These are phyloP conservation scores for Drosophila limbata DNA, from an alignment of 2,888 invertebrate genomes.

Conservation along the genomic window DNA sequence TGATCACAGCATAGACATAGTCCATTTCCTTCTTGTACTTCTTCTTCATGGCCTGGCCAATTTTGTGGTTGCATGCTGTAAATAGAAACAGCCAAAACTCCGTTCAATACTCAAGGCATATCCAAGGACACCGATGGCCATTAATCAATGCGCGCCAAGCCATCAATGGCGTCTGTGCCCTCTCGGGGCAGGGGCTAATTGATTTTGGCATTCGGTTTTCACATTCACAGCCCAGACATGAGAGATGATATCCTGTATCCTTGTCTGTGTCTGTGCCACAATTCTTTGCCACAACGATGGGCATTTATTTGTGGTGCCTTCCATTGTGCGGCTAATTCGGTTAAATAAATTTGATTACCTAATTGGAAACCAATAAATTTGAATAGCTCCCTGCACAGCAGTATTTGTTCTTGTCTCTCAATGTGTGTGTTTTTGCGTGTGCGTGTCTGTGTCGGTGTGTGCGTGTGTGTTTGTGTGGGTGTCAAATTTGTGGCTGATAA, in stretches of 20 bases:
- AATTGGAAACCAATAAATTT: slow-evolving; percentile 79
- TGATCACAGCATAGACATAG: slow-evolving; percentile 95
- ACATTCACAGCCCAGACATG: slow-evolving; percentile 42
- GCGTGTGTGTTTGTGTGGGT: slow-evolving; percentile 17
- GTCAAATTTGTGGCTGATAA: slow-evolving; percentile 36
- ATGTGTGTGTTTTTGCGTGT: slow-evolving; percentile 15
- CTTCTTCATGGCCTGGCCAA: slow-evolving; percentile 94
- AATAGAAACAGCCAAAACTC: slow-evolving; percentile 53
- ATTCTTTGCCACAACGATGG: slow-evolving; percentile 15
- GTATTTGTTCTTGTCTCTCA: slow-evolving; percentile 43
- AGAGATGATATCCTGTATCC: slow-evolving; percentile 44
- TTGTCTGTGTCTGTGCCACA: slow-evolving; percentile 4
- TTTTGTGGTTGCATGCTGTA: slow-evolving; percentile 90
- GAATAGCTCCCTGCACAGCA: slow-evolving; percentile 42
- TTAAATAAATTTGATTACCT: slow-evolving; percentile 74
- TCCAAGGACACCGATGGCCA: slow-evolving; percentile 46
- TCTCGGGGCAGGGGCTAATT: slow-evolving; percentile 53
- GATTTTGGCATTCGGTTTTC: slow-evolving; percentile 40
- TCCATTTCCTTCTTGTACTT: slow-evolving; percentile 97
- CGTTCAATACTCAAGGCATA: slow-evolving; percentile 37
- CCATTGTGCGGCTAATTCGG: slow-evolving; percentile 59
- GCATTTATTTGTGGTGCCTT: slow-evolving; percentile 60
- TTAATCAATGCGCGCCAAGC: slow-evolving; percentile 69
- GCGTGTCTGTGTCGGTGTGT: slow-evolving; percentile 13
- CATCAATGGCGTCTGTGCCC: slow-evolving; percentile 25